These are phyloP conservation scores for Apamea anceps DNA, from an alignment of 2,888 invertebrate genomes.

Conservation along the genomic window DNA sequence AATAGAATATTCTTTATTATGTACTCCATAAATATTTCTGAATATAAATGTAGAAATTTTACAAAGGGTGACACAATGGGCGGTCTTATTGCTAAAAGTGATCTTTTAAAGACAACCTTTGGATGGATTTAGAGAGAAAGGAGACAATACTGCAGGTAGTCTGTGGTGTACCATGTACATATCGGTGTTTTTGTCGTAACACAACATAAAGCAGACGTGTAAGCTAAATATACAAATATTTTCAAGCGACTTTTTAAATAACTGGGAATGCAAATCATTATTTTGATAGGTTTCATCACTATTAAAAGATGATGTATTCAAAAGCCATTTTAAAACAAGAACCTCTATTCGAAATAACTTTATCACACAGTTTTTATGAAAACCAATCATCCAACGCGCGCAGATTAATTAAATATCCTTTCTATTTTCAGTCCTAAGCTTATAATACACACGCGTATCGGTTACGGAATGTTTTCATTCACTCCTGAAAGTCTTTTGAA, in stretches of 20 bases:
- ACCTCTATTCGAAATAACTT: neutral
- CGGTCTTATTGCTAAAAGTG: too few species aligned
- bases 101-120: too few species aligned
- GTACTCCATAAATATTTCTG: too few species aligned
- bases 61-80: too few species aligned
- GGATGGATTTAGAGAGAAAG: too few species aligned
- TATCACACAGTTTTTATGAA: neutral
- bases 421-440: conserved; percentile 1
- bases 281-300: neutral
- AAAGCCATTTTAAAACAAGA: neutral
- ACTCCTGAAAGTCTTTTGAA: conserved; percentile 20
- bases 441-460: neutral
- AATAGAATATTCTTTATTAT: too few species aligned
- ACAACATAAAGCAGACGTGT: neutral
- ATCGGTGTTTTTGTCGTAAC: neutral
- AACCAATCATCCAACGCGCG: neutral
- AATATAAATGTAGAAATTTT: too few species aligned
- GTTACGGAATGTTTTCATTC: conserved; percentile 15
- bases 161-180: too few species aligned
- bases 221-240: neutral
- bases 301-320: neutral
- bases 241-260: neutral
- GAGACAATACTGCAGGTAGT: too few species aligned
- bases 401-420: conserved; percentile 1
- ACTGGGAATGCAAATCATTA: neutral